A percentile compares a stretch with the other conserved stretches of the same genome.
Evolutionary conservation across 2,797 vertebrate species (phyloP).

Genomic region (Vultur gryphus): DNA sequence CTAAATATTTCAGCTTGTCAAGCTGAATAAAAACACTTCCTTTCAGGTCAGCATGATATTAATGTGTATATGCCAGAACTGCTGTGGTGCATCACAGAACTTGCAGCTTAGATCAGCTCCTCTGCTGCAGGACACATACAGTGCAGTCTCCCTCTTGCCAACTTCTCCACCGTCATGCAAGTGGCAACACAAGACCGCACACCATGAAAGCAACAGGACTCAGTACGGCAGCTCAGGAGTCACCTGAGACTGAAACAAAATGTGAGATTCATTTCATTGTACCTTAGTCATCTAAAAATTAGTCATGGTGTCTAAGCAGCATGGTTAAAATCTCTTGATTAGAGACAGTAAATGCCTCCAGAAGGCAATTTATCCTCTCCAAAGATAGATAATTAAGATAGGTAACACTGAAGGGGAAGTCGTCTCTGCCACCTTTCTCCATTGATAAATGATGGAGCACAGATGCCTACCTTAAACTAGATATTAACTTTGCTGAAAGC

Average conservation of each 20-base stretch:
- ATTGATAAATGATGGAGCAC: background rate
- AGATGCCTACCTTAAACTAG: background rate
- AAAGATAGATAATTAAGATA: background rate
- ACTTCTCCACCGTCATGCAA: background rate
- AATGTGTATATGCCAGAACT: background rate
- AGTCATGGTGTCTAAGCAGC: background rate
- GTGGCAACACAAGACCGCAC: background rate
- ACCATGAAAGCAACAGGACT: background rate
- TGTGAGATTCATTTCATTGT: background rate
- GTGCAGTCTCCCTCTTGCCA: background rate
- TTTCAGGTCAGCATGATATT: background rate
- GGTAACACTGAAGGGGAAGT: background rate
- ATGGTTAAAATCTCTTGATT: background rate
- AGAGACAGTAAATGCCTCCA: background rate
- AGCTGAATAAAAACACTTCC: background rate
- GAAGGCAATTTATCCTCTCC: background rate
- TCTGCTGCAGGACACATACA: background rate
- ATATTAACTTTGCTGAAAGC: background rate
- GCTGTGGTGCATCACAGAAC: background rate
- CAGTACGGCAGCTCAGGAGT: background rate
- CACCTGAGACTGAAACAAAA: background rate
- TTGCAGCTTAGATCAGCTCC: background rate
- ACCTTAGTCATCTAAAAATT: background rate
- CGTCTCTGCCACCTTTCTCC: background rate
- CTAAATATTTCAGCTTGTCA: constrained; percentile 29